Base-by-base conservation (phyloP, 2,797 vertebrate genomes). In the Lutjanus argentimaculatus region DNA sequence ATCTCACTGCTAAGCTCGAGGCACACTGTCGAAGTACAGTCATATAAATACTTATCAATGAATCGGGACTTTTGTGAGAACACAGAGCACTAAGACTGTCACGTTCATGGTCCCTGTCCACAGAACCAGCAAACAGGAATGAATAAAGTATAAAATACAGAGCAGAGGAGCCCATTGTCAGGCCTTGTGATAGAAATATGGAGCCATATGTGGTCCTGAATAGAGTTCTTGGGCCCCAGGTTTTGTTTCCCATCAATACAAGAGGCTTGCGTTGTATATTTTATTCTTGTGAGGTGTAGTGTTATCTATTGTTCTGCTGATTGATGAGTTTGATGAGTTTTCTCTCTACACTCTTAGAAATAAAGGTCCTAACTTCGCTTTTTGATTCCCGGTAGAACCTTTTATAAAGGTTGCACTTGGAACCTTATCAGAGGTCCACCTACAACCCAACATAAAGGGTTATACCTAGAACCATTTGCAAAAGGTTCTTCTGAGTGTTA, bases 1-100 rank as follows among this genome's bases (percentile, higher is more conserved):
- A 48, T 87, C 92, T 91, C 91, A 66, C 91, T 74, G 90, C 84
- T 43, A 72, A 79, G 85, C 90, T 79, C 80, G 85, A 91, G 87
- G 86, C 91, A 93, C 92, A 75, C 90, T 75, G 90, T 92, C 88
- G 64, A 85, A 88, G 69, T 75, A 75, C 79, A 86, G 83, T 83
- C 80, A 78, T 81, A 93, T 93, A 94, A 94, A 95, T 92, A 95
- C 73, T 76, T 52, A 68, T 59, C 15, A 76, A 72, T 77, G 77
- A 83, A 85, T 81, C 70, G 30, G 74, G 91, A 88, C 83, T 90
- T 91, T 77, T 82, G 76, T 63, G 82, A 89, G 89, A 90, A 86
- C 91, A 90, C 89, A 86, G 89, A 91, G 88, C 88, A 65, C 67
- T 84, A 87, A 90, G 88, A 91, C 88, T 71, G 80, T 77, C 72